Conservation (phyloP, 2,113 vertebrate species). For the Microcebus griseorufus region DNA sequence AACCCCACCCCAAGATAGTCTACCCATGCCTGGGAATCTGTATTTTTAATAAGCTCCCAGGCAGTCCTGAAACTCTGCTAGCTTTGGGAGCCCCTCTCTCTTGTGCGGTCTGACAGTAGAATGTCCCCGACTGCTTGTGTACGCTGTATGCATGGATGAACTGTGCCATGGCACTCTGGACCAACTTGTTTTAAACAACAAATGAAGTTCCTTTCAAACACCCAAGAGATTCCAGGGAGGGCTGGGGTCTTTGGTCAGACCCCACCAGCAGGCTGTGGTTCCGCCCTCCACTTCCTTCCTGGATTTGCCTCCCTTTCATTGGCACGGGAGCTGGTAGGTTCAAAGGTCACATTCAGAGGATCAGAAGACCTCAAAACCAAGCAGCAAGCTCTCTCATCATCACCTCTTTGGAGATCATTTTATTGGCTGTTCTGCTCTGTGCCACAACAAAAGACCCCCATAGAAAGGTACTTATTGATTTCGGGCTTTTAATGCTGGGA, state of each 20-base stretch:
- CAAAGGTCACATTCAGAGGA: neutral
- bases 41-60: neutral
- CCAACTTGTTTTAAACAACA: neutral
- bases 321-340: neutral
- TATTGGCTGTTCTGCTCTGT: neutral
- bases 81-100: neutral
- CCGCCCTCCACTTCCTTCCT: neutral
- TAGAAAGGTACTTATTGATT: slow-evolving; percentile 7
- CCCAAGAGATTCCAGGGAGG: neutral
- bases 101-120: neutral
- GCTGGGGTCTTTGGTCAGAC: neutral
- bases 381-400: neutral
- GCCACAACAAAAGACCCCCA: neutral
- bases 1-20: neutral
- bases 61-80: neutral
- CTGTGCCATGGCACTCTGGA: neutral
- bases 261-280: neutral
- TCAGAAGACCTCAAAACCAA: neutral
- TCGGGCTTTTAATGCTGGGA: neutral
- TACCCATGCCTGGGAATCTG: too few relatives aligned
- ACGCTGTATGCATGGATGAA: neutral
- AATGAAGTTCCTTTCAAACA: neutral
- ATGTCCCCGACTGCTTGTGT: neutral
- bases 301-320: neutral
- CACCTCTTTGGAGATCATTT: neutral